Evolutionary conservation across 2,113 vertebrate species (phyloP), one percentile per base, ranked within the genome.

Genomic region (Ophiodon elongatus): DNA sequence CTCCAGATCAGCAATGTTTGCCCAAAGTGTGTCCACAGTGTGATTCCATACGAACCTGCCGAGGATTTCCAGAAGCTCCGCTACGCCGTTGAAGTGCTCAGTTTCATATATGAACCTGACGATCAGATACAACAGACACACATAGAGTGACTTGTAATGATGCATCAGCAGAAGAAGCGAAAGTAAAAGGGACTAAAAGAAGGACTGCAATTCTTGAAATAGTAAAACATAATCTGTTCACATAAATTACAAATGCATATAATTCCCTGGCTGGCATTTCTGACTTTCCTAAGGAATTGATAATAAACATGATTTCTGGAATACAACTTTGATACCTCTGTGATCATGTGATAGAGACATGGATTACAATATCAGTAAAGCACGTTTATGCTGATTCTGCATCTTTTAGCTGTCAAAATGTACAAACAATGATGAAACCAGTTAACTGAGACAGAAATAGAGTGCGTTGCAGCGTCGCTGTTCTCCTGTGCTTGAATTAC

Each of bases 11-110:
- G 39, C 31, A 65, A 23, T 15, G 0, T 11, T n/a, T 21, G 33
- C 35, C 50, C 6, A 72, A 52, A 39, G 50, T 23, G 45, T 60
- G 52, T 60, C 4, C 43, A n/a, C n/a, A n/a, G 60, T 2, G 39
- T 60, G 67, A 35, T 47, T 68, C 68, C 2, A 37, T 19, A 91
- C 92, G 3, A 69, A 94, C 94, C 94, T 94, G 90, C 94, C 94
- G 2, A 94, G 93, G 87, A 94, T 94, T 78, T 94, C 94, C 85
- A 94, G 86, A 76, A 94, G 86, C 88, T 94, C 94, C 0, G 94
- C 92, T 2, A 94, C 94, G 27, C 94, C 94, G 13, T 94, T 94
- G 88, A 94, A 94, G 87, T 94, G 94, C 90, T 94, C 94, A 89
- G 91, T 93, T 90, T 94, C 94, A 83, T 94, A 94, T 54, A 94